A percentile compares a stretch with the other conserved stretches of the same genome.
Conservation (phyloP, 2,888 invertebrate genomes). For the Himalopsyche kuldschensis region DNA sequence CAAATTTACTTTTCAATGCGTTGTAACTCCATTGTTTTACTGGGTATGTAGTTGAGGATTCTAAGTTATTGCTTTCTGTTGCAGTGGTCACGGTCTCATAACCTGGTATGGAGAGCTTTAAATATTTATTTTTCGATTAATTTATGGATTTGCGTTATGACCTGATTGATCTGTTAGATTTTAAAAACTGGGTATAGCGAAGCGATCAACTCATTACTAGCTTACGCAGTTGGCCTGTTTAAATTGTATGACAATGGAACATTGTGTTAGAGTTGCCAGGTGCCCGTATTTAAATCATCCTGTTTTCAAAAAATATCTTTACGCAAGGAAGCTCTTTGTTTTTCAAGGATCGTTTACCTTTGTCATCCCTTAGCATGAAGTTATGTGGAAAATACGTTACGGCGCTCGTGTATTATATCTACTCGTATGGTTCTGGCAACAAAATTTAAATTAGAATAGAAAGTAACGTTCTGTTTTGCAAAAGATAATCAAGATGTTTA, state of each 20-base stretch:
- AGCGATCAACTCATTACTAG: too few species aligned
- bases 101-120: too few species aligned
- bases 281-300: not conserved
- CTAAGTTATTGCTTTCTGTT: too few species aligned
- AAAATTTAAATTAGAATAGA: not conserved
- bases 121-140: too few species aligned
- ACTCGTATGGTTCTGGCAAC: not conserved
- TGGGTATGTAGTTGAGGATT: too few species aligned
- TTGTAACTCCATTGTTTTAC: too few species aligned
- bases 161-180: too few species aligned
- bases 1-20: too few species aligned
- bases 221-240: too few species aligned
- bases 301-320: not conserved
- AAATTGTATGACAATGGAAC: not conserved
- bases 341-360: not conserved
- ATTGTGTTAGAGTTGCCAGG: not conserved
- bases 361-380: not conserved
- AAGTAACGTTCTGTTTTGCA: not conserved
- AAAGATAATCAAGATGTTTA: not conserved
- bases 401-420: not conserved
- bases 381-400: not conserved
- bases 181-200: too few species aligned
- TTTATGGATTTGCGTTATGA: too few species aligned
- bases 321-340: not conserved
- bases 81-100: too few species aligned